Conservation (phyloP, 1,140 invertebrate species). For the Ceratosolen solmsi region DNA sequence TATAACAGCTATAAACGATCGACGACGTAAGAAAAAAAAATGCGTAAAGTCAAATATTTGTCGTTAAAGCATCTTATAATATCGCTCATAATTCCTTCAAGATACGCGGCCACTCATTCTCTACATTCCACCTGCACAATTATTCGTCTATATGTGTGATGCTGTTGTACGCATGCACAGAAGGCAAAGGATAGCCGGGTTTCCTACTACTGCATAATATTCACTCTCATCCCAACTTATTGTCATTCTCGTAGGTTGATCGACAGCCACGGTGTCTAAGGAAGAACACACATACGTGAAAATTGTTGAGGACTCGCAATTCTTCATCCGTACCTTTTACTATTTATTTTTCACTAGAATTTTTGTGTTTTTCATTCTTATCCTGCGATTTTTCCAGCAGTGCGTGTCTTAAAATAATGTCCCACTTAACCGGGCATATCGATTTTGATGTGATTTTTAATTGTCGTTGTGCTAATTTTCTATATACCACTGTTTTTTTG, state of each 20-base stretch:
- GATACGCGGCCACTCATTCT: neutral
- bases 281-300: conserved; percentile 14
- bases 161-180: conserved; percentile 67
- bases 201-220: too few species aligned
- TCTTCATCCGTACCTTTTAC: conserved; percentile 29
- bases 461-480: neutral
- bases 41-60: too few species aligned
- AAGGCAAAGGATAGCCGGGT: conserved; percentile 46
- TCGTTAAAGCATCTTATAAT: too few species aligned
- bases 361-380: neutral
- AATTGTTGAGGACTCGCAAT: conserved; percentile 52
- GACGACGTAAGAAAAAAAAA: too few species aligned
- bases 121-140: conserved; percentile 6
- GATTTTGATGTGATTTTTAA: conserved; percentile 17
- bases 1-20: too few species aligned
- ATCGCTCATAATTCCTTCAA: neutral
- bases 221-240: conserved; percentile 57
- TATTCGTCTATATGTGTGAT: neutral
- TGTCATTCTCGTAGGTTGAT: conserved; percentile 64
- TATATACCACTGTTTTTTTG: conserved; percentile 4
- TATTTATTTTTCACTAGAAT: conserved; percentile 7
- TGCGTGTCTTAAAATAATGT: neutral
- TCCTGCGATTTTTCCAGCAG: neutral
- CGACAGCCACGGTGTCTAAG: conserved; percentile 28
- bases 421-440: neutral